Base-by-base conservation (phyloP, 92 coral and sea anemone genomes). In the Montipora capitata region DNA sequence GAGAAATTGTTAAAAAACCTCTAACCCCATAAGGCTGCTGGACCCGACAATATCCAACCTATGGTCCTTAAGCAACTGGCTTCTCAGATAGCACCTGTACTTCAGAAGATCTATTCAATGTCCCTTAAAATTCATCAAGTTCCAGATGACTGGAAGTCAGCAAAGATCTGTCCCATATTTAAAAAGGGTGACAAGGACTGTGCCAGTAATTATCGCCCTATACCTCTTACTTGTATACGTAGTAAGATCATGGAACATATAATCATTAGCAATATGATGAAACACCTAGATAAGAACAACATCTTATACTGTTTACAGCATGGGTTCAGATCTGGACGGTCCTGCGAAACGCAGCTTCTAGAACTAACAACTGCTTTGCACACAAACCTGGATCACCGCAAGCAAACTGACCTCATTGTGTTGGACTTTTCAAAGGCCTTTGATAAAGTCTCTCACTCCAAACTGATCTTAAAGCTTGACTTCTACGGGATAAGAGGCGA, bases 181-280 rank as follows among this genome's bases (percentile, higher is more conserved):
- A 66, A 80, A 40, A 80, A 65, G 75, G 74, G 75, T 2, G 64
- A 43, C 74, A 42, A 72, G 59, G 16, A 42, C 75, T 14, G 38
- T 3, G 6, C 17, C 14, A 39, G 43, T 0, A 65, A 64, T 75
- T 80, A 65, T 10, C 43, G 76, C 1, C 85, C 74, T 14, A 65
- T 65, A 4, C 65, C 75, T 0, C 85, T 80, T 27, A 80, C 74
- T 12, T 80, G 85, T 16, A 80, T 80, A 10, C 43, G 85, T 59
- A 45, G 76, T 14, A 64, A 80, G 42, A 59, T 65, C 2, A 80
- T 16, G 85, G 75, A 80, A 44, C 85, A 80, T 63, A 69, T 69
- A 10, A 40, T 69, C 16, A 40, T 51, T 11, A 69, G 18, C 74
- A 9, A 17, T 18, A 69, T 69, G 51, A 69, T 69, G 20, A 10